These are phyloP conservation scores for Enteromius viviparus DNA, from an alignment of 2,797 vertebrate species.

Conservation along the genomic window DNA sequence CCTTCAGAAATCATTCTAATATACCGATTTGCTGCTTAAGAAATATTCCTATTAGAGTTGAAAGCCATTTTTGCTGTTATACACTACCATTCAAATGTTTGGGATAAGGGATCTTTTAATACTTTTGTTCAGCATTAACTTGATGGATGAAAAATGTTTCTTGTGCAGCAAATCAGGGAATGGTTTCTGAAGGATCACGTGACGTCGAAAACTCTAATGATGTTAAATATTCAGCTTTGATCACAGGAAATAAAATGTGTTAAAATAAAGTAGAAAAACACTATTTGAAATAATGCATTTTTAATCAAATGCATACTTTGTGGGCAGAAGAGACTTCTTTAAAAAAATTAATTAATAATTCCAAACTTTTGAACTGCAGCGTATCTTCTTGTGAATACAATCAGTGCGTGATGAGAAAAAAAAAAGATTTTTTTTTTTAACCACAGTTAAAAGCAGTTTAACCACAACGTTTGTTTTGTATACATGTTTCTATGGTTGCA, in stretches of 20 bases:
- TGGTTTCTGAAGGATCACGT: not conserved
- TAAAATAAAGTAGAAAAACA: not conserved
- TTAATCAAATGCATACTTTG: not conserved
- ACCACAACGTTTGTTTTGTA: constrained; percentile 3
- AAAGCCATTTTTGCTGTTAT: not conserved
- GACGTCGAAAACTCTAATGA: not conserved
- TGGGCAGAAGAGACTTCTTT: not conserved
- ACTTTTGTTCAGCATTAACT: not conserved
- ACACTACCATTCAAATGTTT: not conserved
- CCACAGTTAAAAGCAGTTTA: constrained; percentile 8
- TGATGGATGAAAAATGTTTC: not conserved
- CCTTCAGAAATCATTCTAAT: not conserved
- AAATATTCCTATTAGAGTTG: not conserved
- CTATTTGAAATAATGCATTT: not conserved
- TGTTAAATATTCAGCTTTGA: not conserved
- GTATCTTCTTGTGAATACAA: constrained; percentile 36
- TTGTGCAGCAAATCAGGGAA: not conserved
- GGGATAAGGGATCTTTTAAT: not conserved
- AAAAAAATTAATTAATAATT: not conserved
- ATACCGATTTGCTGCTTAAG: not conserved
- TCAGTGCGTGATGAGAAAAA: too few species aligned
- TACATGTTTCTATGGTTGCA: constrained; percentile 46
- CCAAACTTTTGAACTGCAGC: not conserved
- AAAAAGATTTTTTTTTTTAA: too few species aligned
- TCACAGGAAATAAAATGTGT: not conserved